Conservation (phyloP, 2,113 vertebrate species). For the Megaceryle torquata region DNA sequence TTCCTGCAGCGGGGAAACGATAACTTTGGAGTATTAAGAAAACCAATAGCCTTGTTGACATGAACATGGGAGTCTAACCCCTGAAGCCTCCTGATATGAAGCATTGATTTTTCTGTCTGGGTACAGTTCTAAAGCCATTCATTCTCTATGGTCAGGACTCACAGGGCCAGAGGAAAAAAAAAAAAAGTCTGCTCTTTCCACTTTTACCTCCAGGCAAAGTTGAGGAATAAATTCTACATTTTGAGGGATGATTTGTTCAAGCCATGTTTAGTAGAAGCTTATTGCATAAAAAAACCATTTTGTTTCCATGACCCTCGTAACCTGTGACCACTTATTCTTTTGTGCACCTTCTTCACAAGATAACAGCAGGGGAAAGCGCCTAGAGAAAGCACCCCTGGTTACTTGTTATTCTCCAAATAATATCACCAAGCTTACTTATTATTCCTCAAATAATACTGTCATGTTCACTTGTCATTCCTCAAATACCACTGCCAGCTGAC, state of each 20-base stretch:
- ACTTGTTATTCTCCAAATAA: constrained; percentile 67
- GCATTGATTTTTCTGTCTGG: constrained; percentile 99
- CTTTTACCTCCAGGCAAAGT: constrained; percentile 88
- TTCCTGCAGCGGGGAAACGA: constrained; percentile 89
- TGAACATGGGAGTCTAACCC: constrained; percentile 98
- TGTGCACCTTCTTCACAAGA: constrained; percentile 41
- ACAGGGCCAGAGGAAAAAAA: constrained; percentile 77
- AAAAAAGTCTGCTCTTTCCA: constrained; percentile 78
- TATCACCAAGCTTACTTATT: constrained; percentile 55
- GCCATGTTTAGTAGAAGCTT: constrained; percentile 78
- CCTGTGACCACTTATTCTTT: constrained; percentile 65
- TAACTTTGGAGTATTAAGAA: constrained; percentile 98
- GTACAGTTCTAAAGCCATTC: constrained; percentile 92
- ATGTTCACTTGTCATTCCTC: constrained; percentile 61
- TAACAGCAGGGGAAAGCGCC: neutral
- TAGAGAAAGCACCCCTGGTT: constrained; percentile 35
- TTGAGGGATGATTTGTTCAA: constrained; percentile 84
- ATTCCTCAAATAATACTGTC: constrained; percentile 68
- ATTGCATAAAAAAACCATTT: constrained; percentile 72
- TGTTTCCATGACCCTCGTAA: constrained; percentile 67
- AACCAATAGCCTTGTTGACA: constrained; percentile 99
- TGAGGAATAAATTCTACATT: constrained; percentile 85
- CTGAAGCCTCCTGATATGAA: constrained; percentile 99
- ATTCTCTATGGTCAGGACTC: constrained; percentile 95
- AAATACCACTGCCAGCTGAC: constrained; percentile 53